These are phyloP conservation scores for Ariolimax columbianus DNA, from an alignment of 2,888 invertebrate genomes.

Conservation along the genomic window DNA sequence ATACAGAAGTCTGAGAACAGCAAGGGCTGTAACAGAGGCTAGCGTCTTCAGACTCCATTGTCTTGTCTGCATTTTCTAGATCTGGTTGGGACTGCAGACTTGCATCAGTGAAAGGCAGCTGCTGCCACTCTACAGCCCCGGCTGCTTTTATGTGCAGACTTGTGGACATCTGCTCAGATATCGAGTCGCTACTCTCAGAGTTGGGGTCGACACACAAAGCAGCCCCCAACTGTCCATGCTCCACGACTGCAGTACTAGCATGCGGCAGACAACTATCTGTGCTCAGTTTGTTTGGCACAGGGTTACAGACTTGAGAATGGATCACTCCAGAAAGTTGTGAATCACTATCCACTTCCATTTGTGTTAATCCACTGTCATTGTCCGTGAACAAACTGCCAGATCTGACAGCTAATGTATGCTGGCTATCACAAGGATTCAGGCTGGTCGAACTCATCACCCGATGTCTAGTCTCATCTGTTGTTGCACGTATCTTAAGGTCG, in stretches of 20 bases:
- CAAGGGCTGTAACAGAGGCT: neutral
- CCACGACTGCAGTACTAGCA: neutral
- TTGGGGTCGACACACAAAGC: neutral
- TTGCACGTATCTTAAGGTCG: neutral
- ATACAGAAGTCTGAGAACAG: neutral
- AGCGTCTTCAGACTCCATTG: neutral
- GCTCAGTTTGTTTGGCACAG: neutral
- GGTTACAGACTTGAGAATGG: neutral
- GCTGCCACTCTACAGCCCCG: neutral
- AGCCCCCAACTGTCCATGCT: neutral
- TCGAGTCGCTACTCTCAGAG: constrained; percentile 35
- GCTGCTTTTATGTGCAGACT: constrained; percentile 25
- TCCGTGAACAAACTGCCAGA: neutral
- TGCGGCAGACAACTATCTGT: neutral
- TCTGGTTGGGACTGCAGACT: neutral
- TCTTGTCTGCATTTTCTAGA: neutral
- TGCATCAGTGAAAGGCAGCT: neutral
- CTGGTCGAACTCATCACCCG: neutral
- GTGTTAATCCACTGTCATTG: neutral
- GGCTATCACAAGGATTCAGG: neutral
- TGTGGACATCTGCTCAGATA: constrained; percentile 44
- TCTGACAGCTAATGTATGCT: neutral
- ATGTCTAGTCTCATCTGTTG: neutral
- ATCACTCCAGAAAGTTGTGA: neutral
- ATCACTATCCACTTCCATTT: constrained; percentile 16